Base-by-base conservation (phyloP, 2,113 vertebrate species). In the Trematomus loennbergii region DNA sequence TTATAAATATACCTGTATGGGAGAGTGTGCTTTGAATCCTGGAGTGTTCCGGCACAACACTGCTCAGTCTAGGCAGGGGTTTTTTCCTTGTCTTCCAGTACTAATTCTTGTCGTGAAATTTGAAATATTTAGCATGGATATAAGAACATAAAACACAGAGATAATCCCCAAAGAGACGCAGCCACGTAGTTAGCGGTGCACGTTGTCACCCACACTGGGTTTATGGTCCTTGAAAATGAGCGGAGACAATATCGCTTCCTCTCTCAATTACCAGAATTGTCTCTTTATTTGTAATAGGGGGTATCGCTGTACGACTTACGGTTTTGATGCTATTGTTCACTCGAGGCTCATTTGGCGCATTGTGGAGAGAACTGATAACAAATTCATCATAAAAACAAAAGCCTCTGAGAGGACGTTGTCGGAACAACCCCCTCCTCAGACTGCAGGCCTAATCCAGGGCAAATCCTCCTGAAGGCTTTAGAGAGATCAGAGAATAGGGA, bases 1-100 rank as follows among this genome's bases (percentile, higher is more conserved):
- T 92, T 94, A 94, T 94, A 93, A 94, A 94, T 94, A 92, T 92
- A 94, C 92, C 92, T 93, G 93, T 79, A 89, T 81, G 29, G 85
- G 83, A 85, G 88, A 72, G 82, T 89, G 87, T 90, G 90, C 87
- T 82, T 84, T 89, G 91, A 90, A 89, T 91, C 87, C 77, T 54
- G 72, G 78, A 90, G 85, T 82, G 79, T 58, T 73, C 71, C 50
- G 53, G 54, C 76, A 53, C 80, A 82, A 70, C 73, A 67, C 79
- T 86, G 60, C 36, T 75, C 61, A 75, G 80, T 82, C 70, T 12
- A 81, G 72, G 77, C 67, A 64, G 49, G 36, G 48, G n/a, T n/a
- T 43, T 73, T 66, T 79, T 79, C 25, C 64, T 33, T 40, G 59
- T 46, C 45, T 60, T 74, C 48, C 71, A 43, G 69, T 49, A 75